Conservation (phyloP, 1,140 invertebrate species). For the Monomorium pharaonis region DNA sequence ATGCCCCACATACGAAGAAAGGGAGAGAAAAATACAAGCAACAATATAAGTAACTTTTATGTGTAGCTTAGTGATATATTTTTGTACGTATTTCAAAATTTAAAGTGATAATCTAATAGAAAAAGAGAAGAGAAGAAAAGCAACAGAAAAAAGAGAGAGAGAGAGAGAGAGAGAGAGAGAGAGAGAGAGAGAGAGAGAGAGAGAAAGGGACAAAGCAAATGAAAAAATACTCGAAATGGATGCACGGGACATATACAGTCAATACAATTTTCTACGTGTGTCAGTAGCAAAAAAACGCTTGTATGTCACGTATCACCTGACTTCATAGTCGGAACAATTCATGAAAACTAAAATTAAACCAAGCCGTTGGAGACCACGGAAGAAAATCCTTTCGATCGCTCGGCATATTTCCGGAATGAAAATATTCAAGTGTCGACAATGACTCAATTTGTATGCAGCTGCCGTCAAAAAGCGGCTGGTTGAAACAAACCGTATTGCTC, state of each 20-base stretch:
- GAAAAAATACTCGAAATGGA: constrained; percentile 17
- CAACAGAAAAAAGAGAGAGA: too few relatives aligned
- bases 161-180: background rate
- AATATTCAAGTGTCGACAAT: constrained; percentile 55
- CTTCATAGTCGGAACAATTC: constrained; percentile 60
- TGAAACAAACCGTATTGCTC: constrained; percentile 7
- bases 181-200: background rate
- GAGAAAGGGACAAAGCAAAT: background rate
- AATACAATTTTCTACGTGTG: constrained; percentile 61
- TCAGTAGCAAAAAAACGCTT: constrained; percentile 49
- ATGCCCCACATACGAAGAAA: background rate
- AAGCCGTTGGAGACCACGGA: constrained; percentile 24
- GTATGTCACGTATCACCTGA: constrained; percentile 66
- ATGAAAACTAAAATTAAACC: constrained; percentile 66
- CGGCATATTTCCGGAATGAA: constrained; percentile 36
- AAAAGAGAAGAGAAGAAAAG: background rate
- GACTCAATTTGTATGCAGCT: constrained; percentile 54
- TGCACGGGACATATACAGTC: constrained; percentile 25
- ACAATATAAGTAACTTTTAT: background rate
- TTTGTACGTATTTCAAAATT: constrained; percentile 20
- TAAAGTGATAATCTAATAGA: background rate
- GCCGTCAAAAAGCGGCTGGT: constrained; percentile 31
- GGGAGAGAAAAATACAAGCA: constrained; percentile 12
- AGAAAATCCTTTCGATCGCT: constrained; percentile 62
- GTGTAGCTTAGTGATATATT: constrained; percentile 14